Base-by-base conservation (phyloP, 2,797 vertebrate species). In the Anableps anableps region DNA sequence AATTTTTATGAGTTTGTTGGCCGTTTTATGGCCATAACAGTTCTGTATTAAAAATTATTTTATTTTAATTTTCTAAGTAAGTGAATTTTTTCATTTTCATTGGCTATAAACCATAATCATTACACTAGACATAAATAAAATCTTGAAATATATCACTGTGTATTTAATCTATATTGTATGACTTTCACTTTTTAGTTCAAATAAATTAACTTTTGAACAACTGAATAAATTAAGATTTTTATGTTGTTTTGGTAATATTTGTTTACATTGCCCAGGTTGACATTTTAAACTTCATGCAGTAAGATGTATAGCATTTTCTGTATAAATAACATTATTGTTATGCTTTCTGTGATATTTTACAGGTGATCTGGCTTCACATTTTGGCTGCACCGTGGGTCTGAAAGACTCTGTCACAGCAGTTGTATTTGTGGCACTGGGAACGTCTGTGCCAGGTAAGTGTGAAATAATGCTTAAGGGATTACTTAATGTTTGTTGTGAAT, bases 381-480 rank as follows among this genome's bases (percentile, higher is more conserved):
- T 99, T 1, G 98, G 98, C 93, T 99, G 98, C 95, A 99, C 98
- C 83, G 97, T 99, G 0, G 98, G 98, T 81, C 91, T 99, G 90
- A 99, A 99, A 89, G 98, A 99, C 95, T 99, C 98, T 0, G 98
- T 99, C 88, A 99, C 98, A 0, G 98, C 98, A 0, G 98, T 99
- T 0, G 98, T 99, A 64, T 99, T 99, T 31, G 99, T 99, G 0
- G 99, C 99, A 0, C 86, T 99, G 77, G 99, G 99, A 83, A 99
- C 99, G 0, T 99, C 98, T 0, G 99, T 99, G 80, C 99, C 99
- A 95, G 98, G 99, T 99, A 58, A 90, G 93, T 34, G 1, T 38
- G 29, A 77, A 5, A 66, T 17, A 26, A 16, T 45, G 26, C 26
- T 43, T 0, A 9, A 60, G 4, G 38, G 31, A 36, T 1, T 38